Evolutionary conservation across 2,888 invertebrate genomes (phyloP), one percentile per base, ranked within the genome.

Genomic region (Brenthis ino): DNA sequence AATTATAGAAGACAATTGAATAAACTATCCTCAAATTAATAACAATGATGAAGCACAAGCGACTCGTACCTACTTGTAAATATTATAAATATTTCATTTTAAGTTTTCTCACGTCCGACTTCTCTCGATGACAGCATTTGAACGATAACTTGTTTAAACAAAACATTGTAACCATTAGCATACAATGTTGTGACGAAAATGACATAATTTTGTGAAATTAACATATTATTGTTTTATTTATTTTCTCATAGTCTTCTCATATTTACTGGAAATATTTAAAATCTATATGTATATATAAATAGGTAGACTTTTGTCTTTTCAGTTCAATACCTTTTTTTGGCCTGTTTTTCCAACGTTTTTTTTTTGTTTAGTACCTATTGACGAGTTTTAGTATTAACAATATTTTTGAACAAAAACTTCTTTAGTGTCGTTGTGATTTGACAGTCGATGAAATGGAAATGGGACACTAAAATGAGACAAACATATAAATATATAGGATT

Each of bases 81-180:
- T 64, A 56, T 57, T 67, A 63, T 57, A 48, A 61, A 61, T 74
- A 70, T 73, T 73, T 70, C 65, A 70, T 74, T 61, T 69, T 33
- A 57, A 70, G 50, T 67, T 68, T 72, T 75, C 77, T 77, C 77
- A 76, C 77, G 77, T 74, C 67, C 74, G 71, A 73, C 68, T 73
- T 71, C 68, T 70, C 74, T 61, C 74, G 66, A 74, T 74, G 76
- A 71, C 72, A 75, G 71, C 75, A 69, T 64, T 63, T 63, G 24
- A 28, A 50, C 61, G 61, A 64, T 60, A 57, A 67, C 57, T 56
- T 48, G 57, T 48, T 55, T 56, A 55, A 56, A 69, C 51, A 69
- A 24, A 16, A 63, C 57, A 33, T 63, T 28, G 20, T 64, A 47
- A 24, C 20, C 8, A 58, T 68, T 64, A 51, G 51, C 51, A 61